Percentiles rank a stretch among this genome's conserved stretches.
Evolutionary conservation across 2,797 vertebrate species (phyloP).

Genomic region (Pygocentrus nattereri): DNA sequence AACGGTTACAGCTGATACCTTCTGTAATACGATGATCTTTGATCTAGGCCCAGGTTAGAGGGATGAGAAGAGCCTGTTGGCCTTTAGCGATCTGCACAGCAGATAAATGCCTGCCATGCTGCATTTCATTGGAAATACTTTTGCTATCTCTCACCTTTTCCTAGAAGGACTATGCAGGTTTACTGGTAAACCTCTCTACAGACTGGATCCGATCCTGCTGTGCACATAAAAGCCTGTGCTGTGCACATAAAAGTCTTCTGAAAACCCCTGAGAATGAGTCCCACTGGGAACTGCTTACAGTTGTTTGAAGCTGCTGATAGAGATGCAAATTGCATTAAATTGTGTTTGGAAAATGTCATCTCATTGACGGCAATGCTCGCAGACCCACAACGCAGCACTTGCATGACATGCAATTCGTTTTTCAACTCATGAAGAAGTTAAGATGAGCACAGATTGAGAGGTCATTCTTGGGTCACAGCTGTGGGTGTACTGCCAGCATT

Average conservation of each 20-base stretch:
- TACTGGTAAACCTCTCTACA: not conserved
- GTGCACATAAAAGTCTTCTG: conserved; percentile 5
- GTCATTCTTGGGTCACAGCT: too few species aligned
- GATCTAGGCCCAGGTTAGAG: conserved; percentile 6
- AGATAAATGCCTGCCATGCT: not conserved
- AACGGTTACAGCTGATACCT: not conserved
- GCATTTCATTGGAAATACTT: not conserved
- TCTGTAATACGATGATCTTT: not conserved
- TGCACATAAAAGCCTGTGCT: not conserved
- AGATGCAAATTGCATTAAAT: conserved; percentile 24
- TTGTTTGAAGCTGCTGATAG: conserved; percentile 12
- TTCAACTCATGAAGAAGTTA: not conserved
- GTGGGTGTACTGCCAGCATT: too few species aligned
- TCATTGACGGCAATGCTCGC: not conserved
- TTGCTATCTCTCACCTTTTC: conserved; percentile 3
- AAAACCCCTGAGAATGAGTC: conserved; percentile 1
- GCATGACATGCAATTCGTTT: not conserved
- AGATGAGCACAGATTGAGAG: too few species aligned
- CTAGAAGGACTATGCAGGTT: conserved; percentile 1
- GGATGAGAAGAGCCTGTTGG: not conserved
- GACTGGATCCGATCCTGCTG: conserved; percentile 1
- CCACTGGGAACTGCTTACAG: conserved; percentile 3
- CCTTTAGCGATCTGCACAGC: too few species aligned
- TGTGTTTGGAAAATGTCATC: not conserved
- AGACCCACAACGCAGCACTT: not conserved